Conservation (phyloP, 2,113 vertebrate genomes). For the Platichthys stellatus region DNA sequence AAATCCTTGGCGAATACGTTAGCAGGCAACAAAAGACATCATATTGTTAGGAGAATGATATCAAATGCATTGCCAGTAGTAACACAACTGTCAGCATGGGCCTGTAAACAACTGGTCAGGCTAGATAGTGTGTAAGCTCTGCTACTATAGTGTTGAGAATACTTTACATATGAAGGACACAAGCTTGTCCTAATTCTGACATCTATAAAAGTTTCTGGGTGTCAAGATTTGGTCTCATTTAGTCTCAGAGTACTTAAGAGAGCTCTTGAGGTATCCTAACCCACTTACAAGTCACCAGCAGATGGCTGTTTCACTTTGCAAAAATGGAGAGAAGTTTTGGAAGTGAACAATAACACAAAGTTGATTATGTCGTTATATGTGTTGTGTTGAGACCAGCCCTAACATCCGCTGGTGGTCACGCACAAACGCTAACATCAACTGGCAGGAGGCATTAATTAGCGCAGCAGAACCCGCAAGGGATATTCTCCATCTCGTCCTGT, state of each 20-base stretch:
- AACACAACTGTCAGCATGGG: constrained; percentile 14
- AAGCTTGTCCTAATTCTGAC: not conserved
- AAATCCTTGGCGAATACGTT: constrained; percentile 40
- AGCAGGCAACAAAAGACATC: constrained; percentile 15
- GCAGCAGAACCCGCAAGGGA: no score
- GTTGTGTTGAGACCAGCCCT: no score
- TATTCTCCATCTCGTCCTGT: no score
- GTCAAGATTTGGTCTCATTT: constrained; percentile 11
- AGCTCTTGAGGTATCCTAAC: not conserved
- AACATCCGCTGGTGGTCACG: no score
- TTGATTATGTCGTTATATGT: not conserved
- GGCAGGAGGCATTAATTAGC: no score
- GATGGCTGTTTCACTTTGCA: constrained; percentile 5
- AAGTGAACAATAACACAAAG: not conserved
- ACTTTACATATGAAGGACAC: not conserved
- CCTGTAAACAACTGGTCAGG: constrained; percentile 1
- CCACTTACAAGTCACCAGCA: constrained; percentile 14
- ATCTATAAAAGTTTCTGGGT: not conserved
- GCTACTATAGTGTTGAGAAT: not conserved
- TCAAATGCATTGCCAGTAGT: not conserved
- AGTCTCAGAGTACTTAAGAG: constrained; percentile 7
- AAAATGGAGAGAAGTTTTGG: not conserved
- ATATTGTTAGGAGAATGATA: not conserved
- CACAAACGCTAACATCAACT: no score
- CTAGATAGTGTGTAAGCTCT: not conserved